These are phyloP conservation scores for Daubentonia madagascariensis DNA, from an alignment of 2,113 vertebrate species.

Conservation along the genomic window DNA sequence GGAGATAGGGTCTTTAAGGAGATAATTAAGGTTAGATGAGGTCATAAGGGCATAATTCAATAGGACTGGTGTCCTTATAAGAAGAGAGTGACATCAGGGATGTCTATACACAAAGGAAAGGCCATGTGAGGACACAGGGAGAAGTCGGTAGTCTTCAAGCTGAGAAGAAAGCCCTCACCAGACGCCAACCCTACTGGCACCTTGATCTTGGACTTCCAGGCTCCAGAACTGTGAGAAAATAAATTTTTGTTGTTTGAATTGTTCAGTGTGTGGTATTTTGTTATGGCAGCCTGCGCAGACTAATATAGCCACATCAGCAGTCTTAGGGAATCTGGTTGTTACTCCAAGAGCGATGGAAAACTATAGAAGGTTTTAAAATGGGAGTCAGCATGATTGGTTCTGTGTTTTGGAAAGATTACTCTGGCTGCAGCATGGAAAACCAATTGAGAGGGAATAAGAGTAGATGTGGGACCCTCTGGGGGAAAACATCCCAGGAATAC, in stretches of 20 bases:
- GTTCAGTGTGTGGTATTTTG: background rate
- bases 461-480: background rate
- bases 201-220: background rate
- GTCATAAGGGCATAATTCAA: background rate
- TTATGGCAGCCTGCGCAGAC: background rate
- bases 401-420: background rate
- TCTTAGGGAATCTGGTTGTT: background rate
- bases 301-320: background rate
- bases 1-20: background rate
- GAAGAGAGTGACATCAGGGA: background rate
- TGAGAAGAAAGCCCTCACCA: background rate
- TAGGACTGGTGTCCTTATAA: background rate
- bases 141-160: background rate
- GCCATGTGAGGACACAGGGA: background rate
- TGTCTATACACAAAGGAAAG: background rate
- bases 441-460: background rate
- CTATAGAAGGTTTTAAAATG: background rate
- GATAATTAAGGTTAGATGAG: background rate
- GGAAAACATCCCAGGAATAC: background rate
- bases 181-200: background rate
- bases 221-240: background rate
- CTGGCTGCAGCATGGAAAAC: background rate
- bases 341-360: background rate
- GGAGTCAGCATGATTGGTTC: background rate
- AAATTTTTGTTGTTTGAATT: background rate